phyloP scores from a whole-genome alignment of 2,888 invertebrate genomes.

The Tortrix viridana region DNA sequence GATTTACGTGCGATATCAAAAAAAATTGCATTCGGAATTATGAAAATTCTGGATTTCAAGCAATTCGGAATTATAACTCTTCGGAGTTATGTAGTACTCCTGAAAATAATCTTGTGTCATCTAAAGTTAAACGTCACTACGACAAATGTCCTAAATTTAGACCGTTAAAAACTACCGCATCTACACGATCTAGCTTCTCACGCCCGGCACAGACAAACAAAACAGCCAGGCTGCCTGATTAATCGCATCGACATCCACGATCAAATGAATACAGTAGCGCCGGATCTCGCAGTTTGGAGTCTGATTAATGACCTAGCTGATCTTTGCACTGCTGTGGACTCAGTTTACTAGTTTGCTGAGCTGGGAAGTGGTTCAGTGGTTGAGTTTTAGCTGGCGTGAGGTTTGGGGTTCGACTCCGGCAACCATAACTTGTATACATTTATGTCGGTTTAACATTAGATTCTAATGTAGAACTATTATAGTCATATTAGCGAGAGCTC shows the following conservation, averaged over 20 bases:
- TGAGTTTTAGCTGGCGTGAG: conserved; percentile 12
- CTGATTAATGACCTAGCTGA: conserved; percentile 38
- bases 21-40: too few relatives aligned
- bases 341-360: conserved; percentile 21
- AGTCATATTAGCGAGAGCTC: too few relatives aligned
- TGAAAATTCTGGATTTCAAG: too few relatives aligned
- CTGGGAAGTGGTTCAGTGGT: conserved; percentile 13
- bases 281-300: conserved; percentile 44
- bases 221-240: conserved; percentile 71
- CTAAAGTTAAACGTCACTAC: too few relatives aligned
- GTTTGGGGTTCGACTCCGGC: not conserved
- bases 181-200: not conserved
- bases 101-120: too few relatives aligned
- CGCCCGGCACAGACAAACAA: conserved; percentile 63
- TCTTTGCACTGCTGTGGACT: conserved; percentile 25
- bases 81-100: too few relatives aligned
- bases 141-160: not conserved
- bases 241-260: conserved; percentile 68
- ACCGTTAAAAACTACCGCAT: conserved; percentile 14
- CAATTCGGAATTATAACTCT: too few relatives aligned
- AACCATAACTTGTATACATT: not conserved
- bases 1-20: too few relatives aligned
- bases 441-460: too few relatives aligned
- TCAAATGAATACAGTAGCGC: conserved; percentile 71
- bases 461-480: too few relatives aligned